Evolutionary conservation across 2,113 vertebrate genomes (phyloP).

Genomic region (Misgurnus mizolepis): DNA sequence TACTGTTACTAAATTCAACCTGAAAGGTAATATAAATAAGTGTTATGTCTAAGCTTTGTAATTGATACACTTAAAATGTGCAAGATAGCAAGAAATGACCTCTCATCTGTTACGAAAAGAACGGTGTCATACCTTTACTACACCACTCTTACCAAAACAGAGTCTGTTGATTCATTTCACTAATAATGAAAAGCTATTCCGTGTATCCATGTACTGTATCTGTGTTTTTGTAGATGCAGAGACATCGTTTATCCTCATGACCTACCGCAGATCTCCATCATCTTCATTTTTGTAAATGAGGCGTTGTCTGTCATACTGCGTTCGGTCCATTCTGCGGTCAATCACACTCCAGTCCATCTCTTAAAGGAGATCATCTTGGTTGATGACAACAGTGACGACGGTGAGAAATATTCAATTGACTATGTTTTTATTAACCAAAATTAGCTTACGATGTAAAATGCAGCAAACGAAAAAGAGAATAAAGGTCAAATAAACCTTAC

Average conservation of each 20-base stretch:
- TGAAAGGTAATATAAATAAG: conserved; percentile 42
- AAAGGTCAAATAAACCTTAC: too few relatives aligned
- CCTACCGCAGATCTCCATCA: conserved; percentile 94
- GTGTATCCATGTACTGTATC: not conserved
- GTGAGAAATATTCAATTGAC: conserved; percentile 66
- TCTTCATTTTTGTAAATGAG: conserved; percentile 98
- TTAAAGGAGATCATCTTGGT: conserved; percentile 97
- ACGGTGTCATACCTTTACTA: not conserved
- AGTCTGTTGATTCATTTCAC: not conserved
- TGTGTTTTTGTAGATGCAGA: conserved; percentile 81
- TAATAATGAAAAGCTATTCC: conserved; percentile 36
- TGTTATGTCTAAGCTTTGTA: conserved; percentile 25
- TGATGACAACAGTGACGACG: conserved; percentile 96
- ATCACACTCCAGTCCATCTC: conserved; percentile 90
- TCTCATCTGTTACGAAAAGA: conserved; percentile 3
- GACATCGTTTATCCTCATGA: conserved; percentile 85
- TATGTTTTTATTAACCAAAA: too few relatives aligned
- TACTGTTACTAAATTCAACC: not conserved
- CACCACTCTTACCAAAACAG: not conserved
- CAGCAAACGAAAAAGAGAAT: too few relatives aligned
- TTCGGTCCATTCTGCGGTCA: conserved; percentile 92
- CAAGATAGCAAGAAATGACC: not conserved
- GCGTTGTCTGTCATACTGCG: conserved; percentile 95
- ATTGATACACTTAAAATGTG: conserved; percentile 8
- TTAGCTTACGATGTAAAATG: too few relatives aligned